Percentiles rank a stretch among this genome's conserved stretches.
These are phyloP conservation scores for Tetragonula clypearis DNA, from an alignment of 1,140 invertebrate genomes.

Conservation along the genomic window DNA sequence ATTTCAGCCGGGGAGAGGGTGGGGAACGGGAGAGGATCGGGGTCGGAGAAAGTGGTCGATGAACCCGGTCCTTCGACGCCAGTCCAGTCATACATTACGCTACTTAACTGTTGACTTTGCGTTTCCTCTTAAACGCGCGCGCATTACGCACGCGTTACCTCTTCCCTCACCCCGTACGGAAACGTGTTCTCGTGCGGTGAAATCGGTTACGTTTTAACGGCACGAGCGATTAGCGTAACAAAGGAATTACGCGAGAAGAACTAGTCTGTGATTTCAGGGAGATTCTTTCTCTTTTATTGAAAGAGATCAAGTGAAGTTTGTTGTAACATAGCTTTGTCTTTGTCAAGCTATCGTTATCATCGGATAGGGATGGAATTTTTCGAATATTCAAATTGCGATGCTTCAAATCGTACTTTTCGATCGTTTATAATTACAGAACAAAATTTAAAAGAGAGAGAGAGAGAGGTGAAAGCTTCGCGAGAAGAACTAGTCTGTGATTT, in stretches of 20 bases:
- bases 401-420: no score
- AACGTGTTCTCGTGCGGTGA: conserved; percentile 3
- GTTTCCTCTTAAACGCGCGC: conserved; percentile 46
- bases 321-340: no score
- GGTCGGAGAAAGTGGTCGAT: conserved; percentile 75
- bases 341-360: no score
- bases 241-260: background rate
- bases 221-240: background rate
- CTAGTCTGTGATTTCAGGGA: background rate
- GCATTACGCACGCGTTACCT: conserved; percentile 15
- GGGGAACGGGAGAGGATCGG: conserved; percentile 55
- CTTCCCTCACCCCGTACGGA: conserved; percentile 10
- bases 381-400: no score
- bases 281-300: background rate
- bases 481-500: background rate
- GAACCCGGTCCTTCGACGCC: conserved; percentile 67
- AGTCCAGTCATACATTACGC: conserved; percentile 58
- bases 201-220: conserved; percentile 23
- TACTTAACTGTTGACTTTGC: conserved; percentile 61
- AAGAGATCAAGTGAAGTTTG: no score
- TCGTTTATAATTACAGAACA: no score
- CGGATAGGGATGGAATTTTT: no score
- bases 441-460: no score
- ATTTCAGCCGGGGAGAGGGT: background rate
- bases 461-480: background rate